A percentile compares a stretch with the other conserved stretches of the same genome.
Conservation (phyloP, 2,113 vertebrate species). For the Sakesphorus luctuosus region DNA sequence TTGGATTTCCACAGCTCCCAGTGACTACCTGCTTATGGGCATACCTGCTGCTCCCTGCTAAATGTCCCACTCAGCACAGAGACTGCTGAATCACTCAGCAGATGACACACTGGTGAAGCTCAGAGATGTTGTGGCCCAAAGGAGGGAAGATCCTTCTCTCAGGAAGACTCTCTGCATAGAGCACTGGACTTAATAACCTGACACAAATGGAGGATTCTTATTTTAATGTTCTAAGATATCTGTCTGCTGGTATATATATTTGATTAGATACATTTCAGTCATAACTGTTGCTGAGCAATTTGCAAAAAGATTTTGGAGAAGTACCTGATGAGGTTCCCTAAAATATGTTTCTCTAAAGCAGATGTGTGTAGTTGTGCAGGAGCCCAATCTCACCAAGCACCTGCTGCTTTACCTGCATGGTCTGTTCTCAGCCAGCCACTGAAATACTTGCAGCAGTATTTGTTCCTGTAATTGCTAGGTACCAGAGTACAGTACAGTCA, state of each 20-base stretch:
- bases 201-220: neutral
- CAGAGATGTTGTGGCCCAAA: neutral
- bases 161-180: rapidly evolving
- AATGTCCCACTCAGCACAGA: neutral
- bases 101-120: neutral
- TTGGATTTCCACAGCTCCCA: neutral
- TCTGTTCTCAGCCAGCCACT: neutral
- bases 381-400: rapidly evolving
- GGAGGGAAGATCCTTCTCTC: neutral
- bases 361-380: neutral
- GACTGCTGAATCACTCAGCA: neutral
- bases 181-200: neutral
- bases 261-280: neutral
- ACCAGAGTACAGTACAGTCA: neutral
- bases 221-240: neutral
- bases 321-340: neutral
- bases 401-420: neutral
- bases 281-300: neutral
- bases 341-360: neutral
- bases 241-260: neutral
- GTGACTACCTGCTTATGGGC: neutral
- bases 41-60: neutral
- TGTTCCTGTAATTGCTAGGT: neutral
- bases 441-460: neutral
- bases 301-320: neutral